phyloP scores from a whole-genome alignment of 1,140 invertebrate genomes.

The Cydia fagiglandana region DNA sequence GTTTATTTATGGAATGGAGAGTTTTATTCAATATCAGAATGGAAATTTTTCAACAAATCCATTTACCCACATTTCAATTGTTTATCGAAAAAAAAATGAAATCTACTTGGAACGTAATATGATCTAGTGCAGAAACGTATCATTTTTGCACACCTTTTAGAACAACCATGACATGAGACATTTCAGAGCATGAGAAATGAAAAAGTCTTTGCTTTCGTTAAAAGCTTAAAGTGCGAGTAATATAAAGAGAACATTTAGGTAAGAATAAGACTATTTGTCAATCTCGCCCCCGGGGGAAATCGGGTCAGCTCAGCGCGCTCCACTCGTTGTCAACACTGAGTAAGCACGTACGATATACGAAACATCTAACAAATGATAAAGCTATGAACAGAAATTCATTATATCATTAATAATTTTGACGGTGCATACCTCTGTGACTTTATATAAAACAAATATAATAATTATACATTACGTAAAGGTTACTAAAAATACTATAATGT shows the following conservation, averaged over 20 bases:
- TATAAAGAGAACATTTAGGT: neutral
- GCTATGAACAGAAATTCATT: neutral
- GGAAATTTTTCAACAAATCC: too few relatives aligned
- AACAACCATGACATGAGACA: too few relatives aligned
- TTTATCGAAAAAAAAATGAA: too few relatives aligned
- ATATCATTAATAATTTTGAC: neutral
- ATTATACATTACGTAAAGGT: neutral
- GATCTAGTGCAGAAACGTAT: too few relatives aligned
- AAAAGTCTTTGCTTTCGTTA: neutral
- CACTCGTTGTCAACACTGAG: neutral
- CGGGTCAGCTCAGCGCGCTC: neutral
- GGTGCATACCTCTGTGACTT: neutral
- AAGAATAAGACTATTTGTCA: slow-evolving; percentile 16
- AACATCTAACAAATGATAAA: neutral
- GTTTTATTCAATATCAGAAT: too few relatives aligned
- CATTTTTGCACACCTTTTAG: too few relatives aligned
- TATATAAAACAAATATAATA: too few relatives aligned
- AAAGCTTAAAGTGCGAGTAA: neutral
- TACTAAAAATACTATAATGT: neutral
- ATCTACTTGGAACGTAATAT: too few relatives aligned
- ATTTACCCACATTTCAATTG: too few relatives aligned
- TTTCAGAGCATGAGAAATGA: too few relatives aligned
- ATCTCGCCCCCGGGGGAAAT: slow-evolving; percentile 7
- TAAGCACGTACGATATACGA: neutral
- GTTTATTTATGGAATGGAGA: too few relatives aligned